Evolutionary conservation across 2,888 invertebrate genomes (phyloP), one percentile per base, ranked within the genome.

Genomic region (Cataglyphis rosenhaueri): DNA sequence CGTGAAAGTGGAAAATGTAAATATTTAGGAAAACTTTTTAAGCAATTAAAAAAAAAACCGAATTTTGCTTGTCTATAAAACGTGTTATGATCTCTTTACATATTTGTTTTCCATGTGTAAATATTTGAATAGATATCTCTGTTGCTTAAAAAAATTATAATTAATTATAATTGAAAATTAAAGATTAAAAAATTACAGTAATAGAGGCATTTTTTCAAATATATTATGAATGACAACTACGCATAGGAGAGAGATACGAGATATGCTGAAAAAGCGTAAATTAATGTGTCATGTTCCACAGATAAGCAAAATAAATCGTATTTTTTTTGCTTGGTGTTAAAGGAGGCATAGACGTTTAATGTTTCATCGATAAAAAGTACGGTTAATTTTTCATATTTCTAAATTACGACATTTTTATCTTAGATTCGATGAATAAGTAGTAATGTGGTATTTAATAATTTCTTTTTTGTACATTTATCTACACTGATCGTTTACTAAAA

Each of bases 231-330:
- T 15, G 4, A 15, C 35, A 35, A 35, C 32, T 25, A 15, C 32
- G 25, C 35, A 61, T 61, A 44, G n/a, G 10, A 64, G 12, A 12
- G 9, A 41, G n/a, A 15, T 64, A 38, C 65, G 55, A 66, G 15
- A 29, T 8, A 25, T 32, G 41, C 57, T 41, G 38, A 76, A 57
- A 15, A 66, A 29, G 10, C 15, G 55, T 15, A 57, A 38, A 29
- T 66, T 29, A 41, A 66, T 48, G 65, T 52, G 66, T 66, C 55
- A 55, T 1, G 38, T 57, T 21, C 66, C n/a, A 38, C 15, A 38
- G 66, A 66, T 55, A 66, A 76, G 41, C 29, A 38, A 76, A 76
- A 76, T 76, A 55, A 76, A 55, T 75, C 25, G n/a, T 62, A 32
- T 8, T 29, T 48, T 48, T 64, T 44, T 74, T 48, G 44, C 32